These are phyloP conservation scores for Chloroclysta siterata DNA, from an alignment of 2,888 invertebrate species.

Conservation along the genomic window DNA sequence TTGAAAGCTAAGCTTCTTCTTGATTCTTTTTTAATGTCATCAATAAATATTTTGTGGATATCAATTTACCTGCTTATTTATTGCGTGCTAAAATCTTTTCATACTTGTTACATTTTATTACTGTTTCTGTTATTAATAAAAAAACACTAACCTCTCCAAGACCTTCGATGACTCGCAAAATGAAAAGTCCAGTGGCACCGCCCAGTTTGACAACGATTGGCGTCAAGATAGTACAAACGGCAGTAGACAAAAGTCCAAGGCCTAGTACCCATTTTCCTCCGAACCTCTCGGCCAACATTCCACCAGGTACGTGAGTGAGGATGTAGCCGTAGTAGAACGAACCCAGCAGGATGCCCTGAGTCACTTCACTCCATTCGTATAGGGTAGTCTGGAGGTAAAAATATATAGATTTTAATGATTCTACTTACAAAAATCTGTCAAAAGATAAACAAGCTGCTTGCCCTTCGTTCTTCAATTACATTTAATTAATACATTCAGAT, in stretches of 20 bases:
- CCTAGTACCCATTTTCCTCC: constrained; percentile 95
- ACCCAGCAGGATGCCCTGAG: constrained; percentile 91
- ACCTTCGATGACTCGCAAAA: constrained; percentile 81
- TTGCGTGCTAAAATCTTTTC: too few species aligned
- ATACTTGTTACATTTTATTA: too few species aligned
- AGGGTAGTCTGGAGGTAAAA: constrained; percentile 48
- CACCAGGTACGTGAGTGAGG: constrained; percentile 93
- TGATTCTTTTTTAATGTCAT: too few species aligned
- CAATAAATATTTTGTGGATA: too few species aligned
- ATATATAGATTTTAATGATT: too few species aligned
- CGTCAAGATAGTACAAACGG: constrained; percentile 91
- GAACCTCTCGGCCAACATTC: constrained; percentile 90
- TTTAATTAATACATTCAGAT: too few species aligned
- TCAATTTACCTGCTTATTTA: too few species aligned
- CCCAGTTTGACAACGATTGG: constrained; percentile 87
- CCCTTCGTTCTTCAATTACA: too few species aligned
- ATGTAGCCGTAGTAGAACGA: constrained; percentile 95
- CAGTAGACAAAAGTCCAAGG: constrained; percentile 91
- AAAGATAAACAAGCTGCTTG: too few species aligned
- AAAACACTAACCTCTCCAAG: constrained; percentile 86
- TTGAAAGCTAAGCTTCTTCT: too few species aligned
- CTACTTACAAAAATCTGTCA: too few species aligned
- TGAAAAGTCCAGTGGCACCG: constrained; percentile 83
- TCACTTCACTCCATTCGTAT: constrained; percentile 88
- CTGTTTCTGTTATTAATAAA: too few species aligned